Evolutionary conservation across 2,113 vertebrate species (phyloP).

Genomic region (Pogona vitticeps): DNA sequence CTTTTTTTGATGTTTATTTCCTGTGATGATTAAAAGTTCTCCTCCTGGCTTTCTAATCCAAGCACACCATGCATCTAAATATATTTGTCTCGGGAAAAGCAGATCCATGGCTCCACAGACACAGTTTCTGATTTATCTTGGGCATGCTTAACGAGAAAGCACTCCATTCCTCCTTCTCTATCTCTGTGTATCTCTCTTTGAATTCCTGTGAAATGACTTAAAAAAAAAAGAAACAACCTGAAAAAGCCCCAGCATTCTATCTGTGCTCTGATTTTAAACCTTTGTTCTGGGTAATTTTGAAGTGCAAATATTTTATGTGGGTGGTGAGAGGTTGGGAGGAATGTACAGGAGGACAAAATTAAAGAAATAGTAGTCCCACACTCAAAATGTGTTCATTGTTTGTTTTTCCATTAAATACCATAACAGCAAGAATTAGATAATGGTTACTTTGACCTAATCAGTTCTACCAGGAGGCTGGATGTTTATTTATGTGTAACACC

Average conservation of each 20-base stretch:
- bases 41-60: slow-evolving; percentile 25
- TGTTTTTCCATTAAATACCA: neutral
- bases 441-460: slow-evolving; percentile 14
- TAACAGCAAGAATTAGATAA: neutral
- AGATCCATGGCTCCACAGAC: neutral
- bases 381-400: slow-evolving; percentile 29
- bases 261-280: slow-evolving; percentile 36
- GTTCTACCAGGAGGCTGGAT: slow-evolving; percentile 12
- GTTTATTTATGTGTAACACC: neutral
- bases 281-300: slow-evolving; percentile 30
- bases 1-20: slow-evolving; percentile 53
- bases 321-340: slow-evolving; percentile 22
- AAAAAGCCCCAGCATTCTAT: slow-evolving; percentile 22
- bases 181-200: neutral
- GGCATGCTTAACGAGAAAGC: slow-evolving; percentile 7
- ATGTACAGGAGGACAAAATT: neutral
- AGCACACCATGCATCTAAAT: neutral
- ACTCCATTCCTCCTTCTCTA: neutral
- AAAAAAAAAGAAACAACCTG: neutral
- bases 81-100: slow-evolving; percentile 4
- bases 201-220: slow-evolving; percentile 10
- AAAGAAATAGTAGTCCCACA: slow-evolving; percentile 57
- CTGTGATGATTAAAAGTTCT: slow-evolving; percentile 49
- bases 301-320: slow-evolving; percentile 54
- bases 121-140: neutral